Evolutionary conservation across 2,888 invertebrate genomes (phyloP), one percentile per base, ranked within the genome.

Genomic region (Ectemnius lituratus): DNA sequence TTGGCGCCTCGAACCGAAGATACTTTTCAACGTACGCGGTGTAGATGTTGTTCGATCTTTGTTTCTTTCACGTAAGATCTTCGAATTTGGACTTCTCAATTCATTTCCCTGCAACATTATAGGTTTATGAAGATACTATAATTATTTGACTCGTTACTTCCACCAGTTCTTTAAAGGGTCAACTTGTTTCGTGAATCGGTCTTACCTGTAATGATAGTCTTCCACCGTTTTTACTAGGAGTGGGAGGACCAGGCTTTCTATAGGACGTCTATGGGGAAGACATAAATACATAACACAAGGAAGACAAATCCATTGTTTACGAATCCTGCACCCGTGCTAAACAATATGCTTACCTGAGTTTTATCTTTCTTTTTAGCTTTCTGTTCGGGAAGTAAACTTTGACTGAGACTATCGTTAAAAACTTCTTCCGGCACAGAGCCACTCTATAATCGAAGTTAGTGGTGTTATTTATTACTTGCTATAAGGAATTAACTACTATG

Each of bases 171-270:
- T 23, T 23, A 23, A 23, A 3, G 23, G 2, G 23, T 23, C 23
- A 2, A 6, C 45, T 4, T 37, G 0, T 23, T 2, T 6, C n/a
- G 14, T 14, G 37, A 13, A 5, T 6, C 1, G 6, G 27, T 28
- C 28, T 62, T 87, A 95, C 94, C 89, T 94, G 94, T 61, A 94
- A 93, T 0, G 96, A 96, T 8, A 94, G 91, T 76, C 96, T 92
- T 1, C 95, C 94, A 13, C 95, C 96, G 88, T 96, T 95, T 91
- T 96, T 97, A 91, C 96, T 96, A 0, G 97, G 97, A 0, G 97
- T 97, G 27, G 97, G 97, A 60, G 96, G 97, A 0, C 97, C 97
- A 0, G 97, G 97, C 86, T 94, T 95, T 92, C 96, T 96, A 89
- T 97, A 97, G 0, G 95, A 94, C 0, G 95, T 96, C 89, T 95